Conservation (phyloP, 2,113 vertebrate species). For the Sinocyclocheilus maitianheensis region DNA sequence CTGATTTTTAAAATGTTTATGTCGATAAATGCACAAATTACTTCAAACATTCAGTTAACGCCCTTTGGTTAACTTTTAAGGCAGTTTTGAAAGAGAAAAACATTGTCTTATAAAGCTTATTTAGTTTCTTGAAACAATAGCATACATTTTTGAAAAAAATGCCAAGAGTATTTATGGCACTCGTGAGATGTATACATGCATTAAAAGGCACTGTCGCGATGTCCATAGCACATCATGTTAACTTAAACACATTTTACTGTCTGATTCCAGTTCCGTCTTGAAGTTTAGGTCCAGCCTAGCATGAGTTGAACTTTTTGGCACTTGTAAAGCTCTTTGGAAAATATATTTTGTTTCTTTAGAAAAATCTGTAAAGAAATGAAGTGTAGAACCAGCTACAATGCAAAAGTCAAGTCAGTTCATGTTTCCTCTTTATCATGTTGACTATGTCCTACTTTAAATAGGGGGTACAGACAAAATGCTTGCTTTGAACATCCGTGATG, state of each 20-base stretch:
- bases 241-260: constrained; percentile 56
- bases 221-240: constrained; percentile 59
- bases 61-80: constrained; percentile 67
- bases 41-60: constrained; percentile 71
- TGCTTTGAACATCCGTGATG: constrained; percentile 51
- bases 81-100: constrained; percentile 82
- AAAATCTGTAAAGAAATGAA: constrained; percentile 36
- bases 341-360: constrained; percentile 16
- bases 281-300: constrained; percentile 67
- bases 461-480: constrained; percentile 46
- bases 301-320: constrained; percentile 61
- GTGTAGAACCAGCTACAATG: constrained; percentile 89
- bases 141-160: constrained; percentile 43
- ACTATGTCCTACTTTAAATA: constrained; percentile 63
- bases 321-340: constrained; percentile 17
- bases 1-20: constrained; percentile 74
- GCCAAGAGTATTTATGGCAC: constrained; percentile 58
- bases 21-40: constrained; percentile 57
- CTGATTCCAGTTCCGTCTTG: constrained; percentile 68
- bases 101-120: constrained; percentile 81
- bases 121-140: constrained; percentile 62
- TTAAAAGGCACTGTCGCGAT: constrained; percentile 68
- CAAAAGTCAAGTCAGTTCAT: constrained; percentile 57
- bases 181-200: constrained; percentile 60
- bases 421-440: constrained; percentile 35